Conservation (phyloP, 1,140 invertebrate genomes). For the Drosophila kurseongensis region DNA sequence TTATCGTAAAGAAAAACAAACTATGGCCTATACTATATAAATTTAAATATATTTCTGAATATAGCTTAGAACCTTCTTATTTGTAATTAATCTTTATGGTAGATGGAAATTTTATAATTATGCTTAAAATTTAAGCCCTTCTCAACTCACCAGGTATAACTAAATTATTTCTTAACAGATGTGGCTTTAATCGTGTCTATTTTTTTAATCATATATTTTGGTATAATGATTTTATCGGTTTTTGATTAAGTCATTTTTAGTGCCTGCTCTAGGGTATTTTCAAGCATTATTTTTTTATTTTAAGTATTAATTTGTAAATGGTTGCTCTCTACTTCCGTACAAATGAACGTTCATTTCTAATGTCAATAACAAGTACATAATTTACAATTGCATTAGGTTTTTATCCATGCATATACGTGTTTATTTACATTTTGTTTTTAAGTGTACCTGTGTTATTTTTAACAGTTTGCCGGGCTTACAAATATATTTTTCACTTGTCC, state of each 20-base stretch:
- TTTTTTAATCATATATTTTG: slow-evolving; percentile 1
- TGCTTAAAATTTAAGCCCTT: no score
- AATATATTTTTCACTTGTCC: slow-evolving; percentile 29
- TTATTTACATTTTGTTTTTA: slow-evolving; percentile 23
- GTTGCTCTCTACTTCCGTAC: slow-evolving; percentile 22
- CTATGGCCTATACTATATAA: slow-evolving; percentile 78
- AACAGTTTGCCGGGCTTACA: slow-evolving; percentile 62
- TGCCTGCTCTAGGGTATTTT: slow-evolving; percentile 1
- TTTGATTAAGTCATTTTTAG: slow-evolving; percentile 33
- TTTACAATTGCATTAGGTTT: slow-evolving; percentile 66
- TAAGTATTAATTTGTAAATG: slow-evolving; percentile 14
- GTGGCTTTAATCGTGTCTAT: slow-evolving; percentile 7
- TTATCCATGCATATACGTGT: slow-evolving; percentile 40
- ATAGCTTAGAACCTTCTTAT: slow-evolving; percentile 50
- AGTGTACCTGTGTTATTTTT: slow-evolving; percentile 22
- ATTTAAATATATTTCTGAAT: slow-evolving; percentile 45
- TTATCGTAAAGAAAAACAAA: slow-evolving; percentile 74
- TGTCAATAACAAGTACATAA: slow-evolving; percentile 71
- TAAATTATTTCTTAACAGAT: slow-evolving; percentile 26
- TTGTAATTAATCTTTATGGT: slow-evolving; percentile 20
- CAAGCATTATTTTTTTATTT: not conserved
- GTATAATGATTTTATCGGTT: slow-evolving; percentile 6
- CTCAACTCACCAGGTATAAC: slow-evolving; percentile 30
- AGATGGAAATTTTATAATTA: slow-evolving; percentile 40
- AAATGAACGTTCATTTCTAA: slow-evolving; percentile 43